Percentiles rank a stretch among this genome's conserved stretches.
Evolutionary conservation across 2,113 vertebrate genomes (phyloP).

Genomic region (Chionis minor): DNA sequence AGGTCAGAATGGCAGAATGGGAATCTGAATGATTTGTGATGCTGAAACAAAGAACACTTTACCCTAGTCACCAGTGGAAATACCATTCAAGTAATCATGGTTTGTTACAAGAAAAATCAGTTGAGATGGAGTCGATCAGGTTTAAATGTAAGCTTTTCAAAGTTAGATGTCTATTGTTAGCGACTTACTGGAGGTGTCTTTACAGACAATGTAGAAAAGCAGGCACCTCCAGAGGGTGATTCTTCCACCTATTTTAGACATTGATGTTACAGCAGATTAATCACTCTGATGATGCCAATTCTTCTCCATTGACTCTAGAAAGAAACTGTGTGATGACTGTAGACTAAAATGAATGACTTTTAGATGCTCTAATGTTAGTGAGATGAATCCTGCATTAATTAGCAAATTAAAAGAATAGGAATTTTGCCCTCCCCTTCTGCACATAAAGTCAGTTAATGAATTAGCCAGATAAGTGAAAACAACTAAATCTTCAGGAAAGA

Average conservation of each 20-base stretch:
- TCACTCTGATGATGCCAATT: neutral
- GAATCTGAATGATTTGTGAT: neutral
- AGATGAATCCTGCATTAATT: neutral
- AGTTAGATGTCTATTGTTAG: slow-evolving; percentile 30
- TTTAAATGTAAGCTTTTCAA: slow-evolving; percentile 34
- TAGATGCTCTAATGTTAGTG: neutral
- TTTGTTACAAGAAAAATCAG: slow-evolving; percentile 12
- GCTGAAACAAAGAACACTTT: slow-evolving; percentile 28
- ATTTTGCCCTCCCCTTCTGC: neutral
- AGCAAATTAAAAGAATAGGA: neutral
- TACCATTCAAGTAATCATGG: neutral
- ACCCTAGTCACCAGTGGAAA: neutral
- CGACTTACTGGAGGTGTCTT: neutral
- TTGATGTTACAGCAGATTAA: neutral
- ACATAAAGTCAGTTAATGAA: neutral
- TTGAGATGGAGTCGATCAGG: neutral
- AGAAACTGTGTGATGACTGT: neutral
- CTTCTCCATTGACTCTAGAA: neutral
- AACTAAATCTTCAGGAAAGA: neutral
- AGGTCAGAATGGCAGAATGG: neutral
- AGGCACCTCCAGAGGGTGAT: neutral
- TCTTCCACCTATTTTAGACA: slow-evolving; percentile 8
- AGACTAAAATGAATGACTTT: slow-evolving; percentile 1
- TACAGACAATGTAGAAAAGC: neutral
- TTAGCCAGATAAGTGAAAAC: neutral